These are phyloP conservation scores for Todus mexicanus DNA, from an alignment of 2,797 vertebrate species.

Conservation along the genomic window DNA sequence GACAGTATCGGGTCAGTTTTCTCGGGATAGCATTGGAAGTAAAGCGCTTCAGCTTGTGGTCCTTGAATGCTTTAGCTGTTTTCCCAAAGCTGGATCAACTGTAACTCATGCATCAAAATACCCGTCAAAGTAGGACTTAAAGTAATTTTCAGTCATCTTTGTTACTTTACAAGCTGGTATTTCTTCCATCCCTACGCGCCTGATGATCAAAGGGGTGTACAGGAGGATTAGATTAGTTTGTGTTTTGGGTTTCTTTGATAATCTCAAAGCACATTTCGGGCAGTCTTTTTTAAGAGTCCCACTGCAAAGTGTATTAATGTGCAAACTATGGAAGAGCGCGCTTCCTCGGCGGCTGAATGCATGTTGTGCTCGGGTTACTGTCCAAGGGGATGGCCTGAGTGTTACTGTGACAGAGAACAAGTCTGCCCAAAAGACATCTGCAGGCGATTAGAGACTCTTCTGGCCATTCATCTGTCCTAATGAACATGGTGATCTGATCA, in stretches of 20 bases:
- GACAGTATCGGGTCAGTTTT: neutral
- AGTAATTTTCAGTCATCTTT: neutral
- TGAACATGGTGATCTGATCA: neutral
- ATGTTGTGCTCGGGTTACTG: neutral
- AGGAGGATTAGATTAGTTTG: neutral
- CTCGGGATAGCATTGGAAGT: neutral
- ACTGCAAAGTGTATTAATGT: neutral
- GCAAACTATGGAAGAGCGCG: neutral
- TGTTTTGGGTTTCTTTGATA: neutral
- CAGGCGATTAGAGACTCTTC: neutral
- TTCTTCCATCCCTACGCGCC: neutral
- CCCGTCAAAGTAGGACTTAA: neutral
- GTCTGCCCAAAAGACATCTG: neutral
- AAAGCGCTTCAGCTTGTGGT: neutral
- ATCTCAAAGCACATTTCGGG: neutral
- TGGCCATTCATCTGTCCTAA: neutral
- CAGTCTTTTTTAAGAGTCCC: neutral
- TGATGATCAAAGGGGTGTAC: neutral
- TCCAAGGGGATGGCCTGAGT: rapidly evolving
- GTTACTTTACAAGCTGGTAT: neutral
- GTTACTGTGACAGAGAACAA: neutral
- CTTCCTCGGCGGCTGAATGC: neutral
- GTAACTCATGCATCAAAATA: neutral
- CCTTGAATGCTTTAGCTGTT: neutral
- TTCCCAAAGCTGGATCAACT: neutral